Evolutionary conservation across 2,797 vertebrate genomes (phyloP).

Genomic region (Bufotes viridis): DNA sequence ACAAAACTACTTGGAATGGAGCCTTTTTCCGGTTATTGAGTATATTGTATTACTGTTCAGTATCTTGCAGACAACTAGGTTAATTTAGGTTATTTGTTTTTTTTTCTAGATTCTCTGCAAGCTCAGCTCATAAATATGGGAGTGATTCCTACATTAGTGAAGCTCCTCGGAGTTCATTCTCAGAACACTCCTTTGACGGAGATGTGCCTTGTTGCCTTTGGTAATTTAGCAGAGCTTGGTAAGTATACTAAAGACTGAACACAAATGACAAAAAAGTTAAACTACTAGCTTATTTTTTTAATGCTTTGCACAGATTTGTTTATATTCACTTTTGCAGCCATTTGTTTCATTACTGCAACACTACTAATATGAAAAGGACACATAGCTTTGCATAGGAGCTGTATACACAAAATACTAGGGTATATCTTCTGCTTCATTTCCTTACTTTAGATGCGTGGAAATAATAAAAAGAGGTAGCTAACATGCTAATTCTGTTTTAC

Average conservation of each 20-base stretch:
- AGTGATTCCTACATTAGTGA: conserved; percentile 96
- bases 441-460: neutral
- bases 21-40: neutral
- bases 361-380: neutral
- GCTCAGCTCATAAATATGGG: conserved; percentile 98
- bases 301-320: no score
- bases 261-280: neutral
- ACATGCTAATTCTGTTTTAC: no score
- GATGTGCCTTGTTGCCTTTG: conserved; percentile 98
- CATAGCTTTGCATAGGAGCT: neutral
- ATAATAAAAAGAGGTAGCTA: no score
- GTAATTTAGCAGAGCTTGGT: conserved; percentile 98
- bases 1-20: neutral
- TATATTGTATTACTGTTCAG: neutral
- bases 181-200: conserved; percentile 94
- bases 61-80: neutral
- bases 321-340: no score
- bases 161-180: conserved; percentile 92
- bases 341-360: neutral
- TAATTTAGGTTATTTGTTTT: neutral
- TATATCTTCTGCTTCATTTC: neutral
- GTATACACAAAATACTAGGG: neutral
- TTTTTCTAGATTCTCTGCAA: conserved; percentile 88
- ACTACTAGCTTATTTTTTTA: neutral
- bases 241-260: conserved; percentile 67